phyloP scores from a whole-genome alignment of 2,888 invertebrate genomes.

The Heteromyza rotundicornis region DNA sequence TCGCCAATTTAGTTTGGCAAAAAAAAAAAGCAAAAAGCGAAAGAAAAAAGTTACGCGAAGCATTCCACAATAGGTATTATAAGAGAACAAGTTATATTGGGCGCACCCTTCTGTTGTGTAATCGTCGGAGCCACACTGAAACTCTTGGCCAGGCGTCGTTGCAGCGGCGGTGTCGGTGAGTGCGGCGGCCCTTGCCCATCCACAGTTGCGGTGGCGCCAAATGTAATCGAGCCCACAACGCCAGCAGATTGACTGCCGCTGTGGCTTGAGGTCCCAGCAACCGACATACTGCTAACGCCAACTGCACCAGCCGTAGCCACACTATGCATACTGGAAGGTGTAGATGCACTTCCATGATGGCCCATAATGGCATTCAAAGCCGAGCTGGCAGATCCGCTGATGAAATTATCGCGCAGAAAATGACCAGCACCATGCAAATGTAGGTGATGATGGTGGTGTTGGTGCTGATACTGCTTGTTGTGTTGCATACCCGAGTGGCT shows the following conservation, averaged over 20 bases:
- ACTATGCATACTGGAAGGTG: constrained; percentile 24
- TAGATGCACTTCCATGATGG: constrained; percentile 35
- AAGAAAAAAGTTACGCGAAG: too few species aligned
- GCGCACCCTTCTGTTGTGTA: constrained; percentile 63
- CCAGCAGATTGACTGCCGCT: constrained; percentile 62
- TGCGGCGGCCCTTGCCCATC: constrained; percentile 63
- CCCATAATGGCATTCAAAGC: constrained; percentile 59
- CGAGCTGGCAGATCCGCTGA: constrained; percentile 57
- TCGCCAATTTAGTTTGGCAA: too few species aligned
- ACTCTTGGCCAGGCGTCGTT: constrained; percentile 88
- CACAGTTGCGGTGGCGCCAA: constrained; percentile 37
- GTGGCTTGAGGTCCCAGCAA: constrained; percentile 63
- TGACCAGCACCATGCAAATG: constrained; percentile 55
- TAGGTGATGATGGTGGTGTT: constrained; percentile 49
- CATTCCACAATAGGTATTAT: background rate
- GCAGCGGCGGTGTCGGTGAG: constrained; percentile 82
- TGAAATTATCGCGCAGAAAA: constrained; percentile 54
- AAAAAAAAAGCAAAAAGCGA: constrained; percentile 21
- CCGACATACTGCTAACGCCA: constrained; percentile 19
- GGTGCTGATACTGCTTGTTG: constrained; percentile 26
- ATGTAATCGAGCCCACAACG: constrained; percentile 53
- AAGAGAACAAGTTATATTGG: constrained; percentile 8
- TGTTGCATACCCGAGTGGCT: constrained; percentile 15
- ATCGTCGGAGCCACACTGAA: constrained; percentile 84
- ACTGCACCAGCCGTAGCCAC: constrained; percentile 19